Evolutionary conservation across 2,113 vertebrate genomes (phyloP).

Genomic region (Gopherus flavomarginatus): DNA sequence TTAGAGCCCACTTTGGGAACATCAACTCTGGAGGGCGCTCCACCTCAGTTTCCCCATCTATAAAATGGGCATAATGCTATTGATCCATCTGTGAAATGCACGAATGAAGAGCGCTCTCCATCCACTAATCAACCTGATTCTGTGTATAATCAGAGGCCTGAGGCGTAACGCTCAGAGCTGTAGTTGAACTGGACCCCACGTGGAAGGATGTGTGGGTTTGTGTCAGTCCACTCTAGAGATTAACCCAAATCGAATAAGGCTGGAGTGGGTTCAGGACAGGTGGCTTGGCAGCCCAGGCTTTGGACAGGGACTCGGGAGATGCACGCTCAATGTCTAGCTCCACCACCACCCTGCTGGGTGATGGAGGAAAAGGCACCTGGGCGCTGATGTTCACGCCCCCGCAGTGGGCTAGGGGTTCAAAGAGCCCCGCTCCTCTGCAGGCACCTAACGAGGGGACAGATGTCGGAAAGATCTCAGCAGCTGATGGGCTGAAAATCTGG

Average conservation of each 20-base stretch:
- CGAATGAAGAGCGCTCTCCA: background rate
- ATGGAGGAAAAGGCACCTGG: background rate
- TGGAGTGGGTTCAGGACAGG: background rate
- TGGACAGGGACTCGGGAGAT: background rate
- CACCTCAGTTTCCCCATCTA: background rate
- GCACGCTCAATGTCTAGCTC: accelerated
- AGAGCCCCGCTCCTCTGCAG: background rate
- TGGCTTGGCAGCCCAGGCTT: background rate
- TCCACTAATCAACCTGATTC: background rate
- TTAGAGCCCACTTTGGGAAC: background rate
- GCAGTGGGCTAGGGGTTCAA: background rate
- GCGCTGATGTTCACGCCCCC: background rate
- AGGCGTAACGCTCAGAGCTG: background rate
- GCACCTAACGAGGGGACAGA: background rate
- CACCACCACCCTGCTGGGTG: background rate
- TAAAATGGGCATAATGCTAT: background rate
- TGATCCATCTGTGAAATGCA: background rate
- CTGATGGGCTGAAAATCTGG: background rate
- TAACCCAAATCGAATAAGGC: background rate
- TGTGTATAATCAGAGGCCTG: background rate
- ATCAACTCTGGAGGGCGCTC: background rate
- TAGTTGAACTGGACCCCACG: background rate
- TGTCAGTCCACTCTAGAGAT: background rate
- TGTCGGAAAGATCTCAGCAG: background rate
- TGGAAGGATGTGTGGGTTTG: background rate